Base-by-base conservation (phyloP, 1,140 invertebrate genomes). In the Drosophila mauritiana region DNA sequence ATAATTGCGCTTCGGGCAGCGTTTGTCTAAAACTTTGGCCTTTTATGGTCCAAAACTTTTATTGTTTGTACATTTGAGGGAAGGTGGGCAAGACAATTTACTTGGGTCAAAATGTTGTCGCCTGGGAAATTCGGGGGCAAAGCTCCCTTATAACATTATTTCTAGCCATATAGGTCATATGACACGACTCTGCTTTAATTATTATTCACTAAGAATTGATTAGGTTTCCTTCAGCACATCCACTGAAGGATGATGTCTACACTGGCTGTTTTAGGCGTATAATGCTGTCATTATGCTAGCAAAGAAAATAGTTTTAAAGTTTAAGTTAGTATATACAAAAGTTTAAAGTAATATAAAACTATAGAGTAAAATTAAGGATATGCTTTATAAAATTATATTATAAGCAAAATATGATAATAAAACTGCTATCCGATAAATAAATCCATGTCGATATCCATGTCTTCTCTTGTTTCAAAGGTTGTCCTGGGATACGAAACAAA, bases 71-170 rank as follows among this genome's bases (percentile, higher is more conserved):
- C 37, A 39, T 25, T 63, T 63, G 12, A 11, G 42, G 8, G 58
- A 17, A 63, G 48, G 36, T 25, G 1, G 12, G 36, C 17, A 42
- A 13, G 34, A 8, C 40, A 46, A 34, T 39, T 64, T 68, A 1
- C 59, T 22, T 15, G 22, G 52, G 67, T 42, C 51, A 51, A 25
- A 40, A 79, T 77, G 51, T 72, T 65, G 73, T 58, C 78, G 56
- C 78, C 49, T 52, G 80, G 80, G 80, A 82, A 78, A 82, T 82
- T 69, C 6, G 43, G 12, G 8, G 17, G 8, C 3, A 40, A 37
- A 2, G 37, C 31, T 25, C 20, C 46, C 31, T 25, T 20, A 54
- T 12, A 39, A 31, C 12, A 52, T 48, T 8, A 42, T 46, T 31
- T 25, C n/a, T 45, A 10, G 12, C 10, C 61, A 31, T 12, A 10